phyloP scores from a whole-genome alignment of 2,888 invertebrate species.

The Euphydryas editha region DNA sequence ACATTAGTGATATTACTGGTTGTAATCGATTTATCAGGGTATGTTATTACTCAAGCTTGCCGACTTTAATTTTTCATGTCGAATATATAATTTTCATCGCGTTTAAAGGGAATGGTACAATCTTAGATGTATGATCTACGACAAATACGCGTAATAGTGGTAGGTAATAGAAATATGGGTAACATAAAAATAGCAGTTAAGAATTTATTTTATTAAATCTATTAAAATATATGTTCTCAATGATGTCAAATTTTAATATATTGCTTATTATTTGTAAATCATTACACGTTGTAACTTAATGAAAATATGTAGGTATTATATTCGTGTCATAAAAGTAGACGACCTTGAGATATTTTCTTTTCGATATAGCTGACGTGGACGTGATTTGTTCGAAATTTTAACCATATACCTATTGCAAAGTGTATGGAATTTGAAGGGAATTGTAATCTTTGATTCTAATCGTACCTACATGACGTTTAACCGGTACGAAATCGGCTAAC shows the following conservation, averaged over 20 bases:
- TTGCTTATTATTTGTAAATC: not conserved
- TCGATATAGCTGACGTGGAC: slow-evolving; percentile 28
- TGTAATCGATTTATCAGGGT: too few relatives aligned
- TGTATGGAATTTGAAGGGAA: too few relatives aligned
- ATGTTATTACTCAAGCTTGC: too few relatives aligned
- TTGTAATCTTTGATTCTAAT: not conserved
- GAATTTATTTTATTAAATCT: too few relatives aligned
- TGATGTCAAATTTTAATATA: not conserved
- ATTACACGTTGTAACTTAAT: not conserved
- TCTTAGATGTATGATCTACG: too few relatives aligned
- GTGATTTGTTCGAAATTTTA: not conserved
- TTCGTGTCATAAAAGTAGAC: slow-evolving; percentile 23
- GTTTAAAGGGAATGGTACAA: too few relatives aligned
- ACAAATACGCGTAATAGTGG: too few relatives aligned
- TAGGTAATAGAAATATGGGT: too few relatives aligned
- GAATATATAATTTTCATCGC: too few relatives aligned
- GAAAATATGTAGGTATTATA: not conserved
- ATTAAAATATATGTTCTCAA: not conserved
- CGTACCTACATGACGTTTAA: slow-evolving; percentile 20
- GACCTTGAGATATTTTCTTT: slow-evolving; percentile 39
- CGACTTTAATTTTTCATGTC: too few relatives aligned
- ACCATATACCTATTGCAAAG: not conserved
- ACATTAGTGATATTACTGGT: not conserved
- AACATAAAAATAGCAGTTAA: too few relatives aligned
- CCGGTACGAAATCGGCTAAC: slow-evolving; percentile 33